Percentiles rank a stretch among this genome's conserved stretches.
Evolutionary conservation across 1,140 invertebrate genomes (phyloP).

Genomic region (Oryctes rhinoceros): DNA sequence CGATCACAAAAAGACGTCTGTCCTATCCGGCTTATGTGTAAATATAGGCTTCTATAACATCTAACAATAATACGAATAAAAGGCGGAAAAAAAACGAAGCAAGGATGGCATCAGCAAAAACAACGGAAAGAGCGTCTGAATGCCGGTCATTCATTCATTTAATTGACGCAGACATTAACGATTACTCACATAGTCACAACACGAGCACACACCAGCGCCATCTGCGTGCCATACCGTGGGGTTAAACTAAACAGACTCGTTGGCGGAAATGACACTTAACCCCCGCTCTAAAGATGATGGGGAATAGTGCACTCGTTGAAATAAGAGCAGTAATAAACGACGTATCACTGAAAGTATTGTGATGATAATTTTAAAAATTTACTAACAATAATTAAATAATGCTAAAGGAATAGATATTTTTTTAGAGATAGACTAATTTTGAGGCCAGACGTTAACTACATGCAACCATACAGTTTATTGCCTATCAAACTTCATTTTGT

Average conservation of each 20-base stretch:
- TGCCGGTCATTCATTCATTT: conserved; percentile 37
- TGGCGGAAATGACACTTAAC: conserved; percentile 36
- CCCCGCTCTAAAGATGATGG: neutral
- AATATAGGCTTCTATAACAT: neutral
- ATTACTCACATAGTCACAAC: conserved; percentile 26
- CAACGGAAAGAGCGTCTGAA: conserved; percentile 26
- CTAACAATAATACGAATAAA: conserved; percentile 15
- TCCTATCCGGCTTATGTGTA: neutral
- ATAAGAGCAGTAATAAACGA: neutral
- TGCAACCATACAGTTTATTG: too few relatives aligned
- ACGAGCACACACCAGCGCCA: conserved; percentile 27
- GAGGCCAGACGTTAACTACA: too few relatives aligned
- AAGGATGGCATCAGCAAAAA: conserved; percentile 29
- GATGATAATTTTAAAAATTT: too few relatives aligned
- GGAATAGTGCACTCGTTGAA: neutral
- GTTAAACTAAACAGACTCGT: conserved; percentile 30
- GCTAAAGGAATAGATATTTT: too few relatives aligned
- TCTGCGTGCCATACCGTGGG: conserved; percentile 22
- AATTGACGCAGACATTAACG: conserved; percentile 31
- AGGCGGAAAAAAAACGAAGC: neutral
- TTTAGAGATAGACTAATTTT: too few relatives aligned
- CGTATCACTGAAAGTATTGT: neutral
- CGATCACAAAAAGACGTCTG: neutral
- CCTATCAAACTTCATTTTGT: too few relatives aligned
- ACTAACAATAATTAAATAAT: too few relatives aligned